Evolutionary conservation across 1,140 invertebrate genomes (phyloP), one percentile per base, ranked within the genome.

Genomic region (Drosophila tani): DNA sequence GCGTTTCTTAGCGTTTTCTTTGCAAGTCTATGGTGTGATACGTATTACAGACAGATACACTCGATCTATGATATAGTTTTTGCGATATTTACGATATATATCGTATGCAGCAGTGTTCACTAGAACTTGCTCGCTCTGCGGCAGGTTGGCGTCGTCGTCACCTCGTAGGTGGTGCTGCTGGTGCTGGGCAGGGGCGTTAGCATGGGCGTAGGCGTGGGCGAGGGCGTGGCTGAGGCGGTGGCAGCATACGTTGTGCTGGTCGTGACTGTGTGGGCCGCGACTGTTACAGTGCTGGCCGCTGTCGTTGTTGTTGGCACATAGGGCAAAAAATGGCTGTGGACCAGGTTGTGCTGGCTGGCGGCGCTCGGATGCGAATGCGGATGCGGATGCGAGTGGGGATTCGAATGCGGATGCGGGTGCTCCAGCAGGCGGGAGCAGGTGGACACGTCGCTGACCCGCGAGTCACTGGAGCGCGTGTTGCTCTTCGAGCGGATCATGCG

Each of bases 401-500:
- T 40, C 15, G 51, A 40, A 19, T 56, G 53, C 35, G 35, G 53
- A 56, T 56, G 53, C 53, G 53, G 53, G 35, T 56, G 91, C 75
- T 92, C 91, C 81, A 92, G 88, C 64, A 92, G 63, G 45, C 91
- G 79, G 49, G 91, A 92, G 59, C 91, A 91, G 78, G 85, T 92
- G 50, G 91, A 92, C 24, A 88, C 91, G 67, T 92, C 91, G 64
- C 91, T 92, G 66, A 92, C 90, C 46, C 91, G 88, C 50, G 91
- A 92, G 51, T 92, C 91, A 66, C 91, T 92, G 47, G 91, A 92
- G 46, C 91, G 86, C 43, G 91, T 92, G 64, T 92, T 92, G 78
- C 91, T 92, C 69, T 92, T 92, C 24, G 91, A 92, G 46, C 91
- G 88, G 77, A 85, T 92, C 91, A 92, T 92, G 62, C 91, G 91